These are phyloP conservation scores for Papilio polyxenes DNA, from an alignment of 1,140 invertebrate species.

Conservation along the genomic window DNA sequence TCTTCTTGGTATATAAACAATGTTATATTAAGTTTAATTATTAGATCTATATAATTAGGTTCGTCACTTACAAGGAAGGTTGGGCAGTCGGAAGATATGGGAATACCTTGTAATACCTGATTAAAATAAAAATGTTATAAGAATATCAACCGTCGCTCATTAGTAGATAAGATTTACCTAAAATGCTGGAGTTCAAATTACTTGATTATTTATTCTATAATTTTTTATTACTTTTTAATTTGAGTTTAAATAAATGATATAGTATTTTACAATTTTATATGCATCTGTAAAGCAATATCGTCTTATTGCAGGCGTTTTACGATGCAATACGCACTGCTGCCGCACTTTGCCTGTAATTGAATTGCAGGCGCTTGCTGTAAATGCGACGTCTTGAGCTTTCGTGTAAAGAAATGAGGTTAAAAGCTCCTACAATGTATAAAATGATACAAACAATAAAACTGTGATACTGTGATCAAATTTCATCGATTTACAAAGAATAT, in stretches of 20 bases:
- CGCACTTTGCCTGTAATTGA: slow-evolving; percentile 71
- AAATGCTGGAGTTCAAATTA: too few relatives aligned
- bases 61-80: not conserved
- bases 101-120: not conserved
- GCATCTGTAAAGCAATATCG: slow-evolving; percentile 16
- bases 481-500: not conserved
- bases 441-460: not conserved
- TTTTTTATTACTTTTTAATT: not conserved
- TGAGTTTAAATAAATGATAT: not conserved
- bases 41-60: not conserved
- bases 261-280: not conserved
- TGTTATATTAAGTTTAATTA: not conserved
- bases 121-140: not conserved
- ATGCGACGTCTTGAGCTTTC: slow-evolving; percentile 51
- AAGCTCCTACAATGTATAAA: slow-evolving; percentile 43
- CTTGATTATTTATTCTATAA: not conserved
- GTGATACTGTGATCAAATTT: not conserved
- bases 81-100: not conserved
- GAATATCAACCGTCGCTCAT: not conserved
- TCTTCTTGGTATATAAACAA: not conserved
- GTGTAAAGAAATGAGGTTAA: slow-evolving; percentile 44
- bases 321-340: slow-evolving; percentile 66
- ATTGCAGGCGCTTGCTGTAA: slow-evolving; percentile 68
- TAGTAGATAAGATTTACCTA: not conserved
- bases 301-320: slow-evolving; percentile 59